Base-by-base conservation (phyloP, 1,140 invertebrate genomes). In the Piezodorus guildinii region DNA sequence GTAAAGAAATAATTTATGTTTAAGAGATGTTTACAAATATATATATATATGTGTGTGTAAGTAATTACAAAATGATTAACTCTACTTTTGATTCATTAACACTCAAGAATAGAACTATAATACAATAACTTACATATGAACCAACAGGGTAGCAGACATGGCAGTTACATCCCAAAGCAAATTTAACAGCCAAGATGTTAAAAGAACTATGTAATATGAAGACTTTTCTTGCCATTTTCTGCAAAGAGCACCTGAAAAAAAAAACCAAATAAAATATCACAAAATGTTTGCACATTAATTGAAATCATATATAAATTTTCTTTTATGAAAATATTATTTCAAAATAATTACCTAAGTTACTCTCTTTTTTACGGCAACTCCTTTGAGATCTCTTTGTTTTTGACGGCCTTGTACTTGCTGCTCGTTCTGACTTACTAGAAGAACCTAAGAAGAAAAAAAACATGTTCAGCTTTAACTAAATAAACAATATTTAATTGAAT, bases 161-260 rank as follows among this genome's bases (percentile, higher is more conserved):
- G 82, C 82, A 61, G 84, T 80, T 65, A 90, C 85, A 73, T 90
- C 87, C 63, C 82, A 87, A 9, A 91, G 80, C 60, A 91, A 74
- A 75, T 87, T 83, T 52, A 87, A 74, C 51, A 91, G 79, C 88
- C 88, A 91, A 60, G 69, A 66, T 15, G 68, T 64, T 52, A 72
- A 69, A 16, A 70, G 62, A 16, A 70, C 45, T 43, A 64, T 45
- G 60, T 70, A 70, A 46, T 69, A 66, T n/a, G 68, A 66, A 45
- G 65, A 62, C 58, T 70, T 62, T 27, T 68, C 65, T 46, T 70
- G 67, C 70, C 70, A 72, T 65, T 67, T 68, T 62, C 45, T 66
- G 45, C 49, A 68, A 44, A 71, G 19, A 64, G 58, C 46, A 65
- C 56, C 52, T 68, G 56, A 46, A 68, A 63, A 4, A 56, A 8